These are phyloP conservation scores for Drosophila formosana DNA, from an alignment of 2,888 invertebrate genomes.

Conservation along the genomic window DNA sequence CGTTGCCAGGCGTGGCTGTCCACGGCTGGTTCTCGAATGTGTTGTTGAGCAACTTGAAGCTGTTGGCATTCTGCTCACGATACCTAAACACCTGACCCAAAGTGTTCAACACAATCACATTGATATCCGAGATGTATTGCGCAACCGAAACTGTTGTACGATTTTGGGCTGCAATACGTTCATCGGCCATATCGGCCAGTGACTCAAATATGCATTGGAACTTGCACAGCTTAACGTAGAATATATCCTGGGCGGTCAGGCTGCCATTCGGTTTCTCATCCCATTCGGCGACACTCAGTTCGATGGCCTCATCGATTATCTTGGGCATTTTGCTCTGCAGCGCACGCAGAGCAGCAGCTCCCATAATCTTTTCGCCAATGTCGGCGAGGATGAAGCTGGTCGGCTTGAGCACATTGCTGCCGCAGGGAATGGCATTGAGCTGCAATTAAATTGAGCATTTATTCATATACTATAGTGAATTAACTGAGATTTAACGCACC, in stretches of 20 bases:
- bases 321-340: slow-evolving; percentile 67
- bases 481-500: slow-evolving; percentile 85
- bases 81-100: slow-evolving; percentile 88
- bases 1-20: slow-evolving; percentile 89
- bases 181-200: slow-evolving; percentile 87
- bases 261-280: slow-evolving; percentile 85
- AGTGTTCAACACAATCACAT: slow-evolving; percentile 87
- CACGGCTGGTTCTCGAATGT: slow-evolving; percentile 90
- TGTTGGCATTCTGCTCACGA: slow-evolving; percentile 87
- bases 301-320: slow-evolving; percentile 87
- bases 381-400: slow-evolving; percentile 88
- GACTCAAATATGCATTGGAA: slow-evolving; percentile 89
- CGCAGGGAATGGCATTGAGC: slow-evolving; percentile 82
- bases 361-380: slow-evolving; percentile 92
- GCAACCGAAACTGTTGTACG: slow-evolving; percentile 87
- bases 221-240: slow-evolving; percentile 90
- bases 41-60: slow-evolving; percentile 85
- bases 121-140: slow-evolving; percentile 86
- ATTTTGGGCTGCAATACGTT: slow-evolving; percentile 87
- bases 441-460: too few species aligned
- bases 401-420: slow-evolving; percentile 80
- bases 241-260: slow-evolving; percentile 90
- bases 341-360: slow-evolving; percentile 88
- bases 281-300: slow-evolving; percentile 86
- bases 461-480: too few species aligned